phyloP scores from a whole-genome alignment of 2,797 vertebrate genomes.

The Cryptoblepharus egeriae region DNA sequence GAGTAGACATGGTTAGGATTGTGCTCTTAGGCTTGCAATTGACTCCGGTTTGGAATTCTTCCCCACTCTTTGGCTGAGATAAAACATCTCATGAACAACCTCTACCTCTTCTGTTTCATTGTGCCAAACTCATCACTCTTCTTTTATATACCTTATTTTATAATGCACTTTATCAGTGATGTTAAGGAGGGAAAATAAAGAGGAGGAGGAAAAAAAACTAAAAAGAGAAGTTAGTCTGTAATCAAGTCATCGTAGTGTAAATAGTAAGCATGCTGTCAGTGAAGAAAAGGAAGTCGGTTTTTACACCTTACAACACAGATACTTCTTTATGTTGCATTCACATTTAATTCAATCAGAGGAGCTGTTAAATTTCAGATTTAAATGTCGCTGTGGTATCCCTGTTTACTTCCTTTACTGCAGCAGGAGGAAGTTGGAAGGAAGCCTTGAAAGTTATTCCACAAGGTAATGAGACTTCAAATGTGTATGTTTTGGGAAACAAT shows the following conservation, averaged over 20 bases:
- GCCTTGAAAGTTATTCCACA: slow-evolving; percentile 38
- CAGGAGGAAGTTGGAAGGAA: slow-evolving; percentile 47
- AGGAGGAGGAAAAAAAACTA: background rate
- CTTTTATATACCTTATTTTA: slow-evolving; percentile 61
- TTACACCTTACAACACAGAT: slow-evolving; percentile 54
- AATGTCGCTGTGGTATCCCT: slow-evolving; percentile 45
- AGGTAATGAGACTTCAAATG: slow-evolving; percentile 56
- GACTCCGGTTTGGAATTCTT: fast-evolving
- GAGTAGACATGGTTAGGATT: too few species aligned
- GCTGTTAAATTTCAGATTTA: slow-evolving; percentile 61
- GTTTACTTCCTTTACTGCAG: slow-evolving; percentile 58
- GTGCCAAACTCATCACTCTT: slow-evolving; percentile 46
- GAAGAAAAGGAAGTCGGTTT: slow-evolving; percentile 40
- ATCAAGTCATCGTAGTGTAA: slow-evolving; percentile 67
- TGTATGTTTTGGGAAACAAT: too few species aligned
- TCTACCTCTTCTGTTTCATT: slow-evolving; percentile 47
- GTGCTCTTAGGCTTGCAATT: background rate
- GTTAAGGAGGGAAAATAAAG: background rate
- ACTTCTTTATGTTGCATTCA: slow-evolving; percentile 44
- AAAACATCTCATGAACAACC: background rate
- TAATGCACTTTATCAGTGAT: slow-evolving; percentile 69
- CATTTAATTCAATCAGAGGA: slow-evolving; percentile 66
- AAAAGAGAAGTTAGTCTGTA: slow-evolving; percentile 61
- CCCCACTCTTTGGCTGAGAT: fast-evolving
- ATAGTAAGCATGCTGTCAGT: slow-evolving; percentile 55